These are phyloP conservation scores for Drosophila erecta DNA, from an alignment of 1,140 invertebrate genomes.

Conservation along the genomic window DNA sequence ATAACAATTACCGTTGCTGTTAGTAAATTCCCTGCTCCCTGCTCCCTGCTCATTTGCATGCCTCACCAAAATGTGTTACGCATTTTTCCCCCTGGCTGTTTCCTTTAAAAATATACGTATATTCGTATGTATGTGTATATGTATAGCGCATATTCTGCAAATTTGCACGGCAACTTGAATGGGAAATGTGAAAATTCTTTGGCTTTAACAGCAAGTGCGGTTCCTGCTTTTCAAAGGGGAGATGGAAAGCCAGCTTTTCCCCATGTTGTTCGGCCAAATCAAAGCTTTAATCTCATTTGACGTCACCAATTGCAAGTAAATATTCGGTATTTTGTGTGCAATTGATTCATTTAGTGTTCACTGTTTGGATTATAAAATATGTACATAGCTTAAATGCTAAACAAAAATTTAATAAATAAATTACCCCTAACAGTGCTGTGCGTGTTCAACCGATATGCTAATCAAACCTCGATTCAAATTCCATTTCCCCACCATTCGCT, in stretches of 20 bases:
- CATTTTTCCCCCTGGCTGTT: conserved; percentile 36
- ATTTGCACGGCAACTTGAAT: conserved; percentile 39
- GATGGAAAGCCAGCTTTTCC: conserved; percentile 3
- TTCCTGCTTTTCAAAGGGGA: background rate
- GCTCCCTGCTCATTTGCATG: conserved; percentile 29
- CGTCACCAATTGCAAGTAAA: background rate
- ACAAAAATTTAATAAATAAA: background rate
- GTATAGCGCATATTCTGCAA: conserved; percentile 37
- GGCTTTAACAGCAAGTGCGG: conserved; percentile 7
- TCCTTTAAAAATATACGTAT: conserved; percentile 10
- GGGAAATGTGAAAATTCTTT: conserved; percentile 37
- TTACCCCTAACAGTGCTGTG: conserved; percentile 3
- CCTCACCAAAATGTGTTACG: conserved; percentile 30
- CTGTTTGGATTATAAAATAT: background rate
- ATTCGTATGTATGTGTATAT: conserved; percentile 35
- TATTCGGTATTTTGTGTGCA: conserved; percentile 14
- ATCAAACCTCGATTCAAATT: background rate
- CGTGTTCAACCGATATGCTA: conserved; percentile 12
- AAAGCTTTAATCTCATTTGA: conserved; percentile 14
- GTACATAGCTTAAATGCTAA: no score
- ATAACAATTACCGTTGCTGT: conserved; percentile 73
- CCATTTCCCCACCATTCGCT: background rate
- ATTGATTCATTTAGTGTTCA: conserved; percentile 11
- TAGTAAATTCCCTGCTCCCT: conserved; percentile 52
- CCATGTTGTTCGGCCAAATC: conserved; percentile 1